Base-by-base conservation (phyloP, 2,797 vertebrate species). In the Eulemur coronatus region DNA sequence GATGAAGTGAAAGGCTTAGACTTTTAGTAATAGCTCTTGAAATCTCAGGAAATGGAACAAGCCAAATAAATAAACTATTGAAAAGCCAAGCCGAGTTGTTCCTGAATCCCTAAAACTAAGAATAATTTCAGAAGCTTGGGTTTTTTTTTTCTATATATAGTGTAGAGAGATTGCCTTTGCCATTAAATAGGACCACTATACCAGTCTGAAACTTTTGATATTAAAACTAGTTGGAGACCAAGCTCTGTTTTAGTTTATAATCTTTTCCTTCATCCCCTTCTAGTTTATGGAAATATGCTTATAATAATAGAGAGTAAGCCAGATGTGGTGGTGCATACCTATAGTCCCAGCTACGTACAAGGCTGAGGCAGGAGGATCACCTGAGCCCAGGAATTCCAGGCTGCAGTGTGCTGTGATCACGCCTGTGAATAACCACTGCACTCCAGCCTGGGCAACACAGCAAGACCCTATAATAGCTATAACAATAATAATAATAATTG, bases 41-140 rank as follows among this genome's bases (percentile, higher is more conserved):
- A 52, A 78, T 73, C 38, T 94, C 67, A 96, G 96, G 88, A 92
- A 97, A 67, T 91, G 78, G 67, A 93, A 96, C 14, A 79, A 89
- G 8, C 46, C 65, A 26, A 84, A 89, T 52, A 97, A 76, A n/a
- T 61, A 79, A 88, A 55, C 41, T 79, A 65, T 79, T 93, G 84
- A 82, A 96, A 87, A 96, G 57, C 82, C 75, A 78, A 85, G 33
- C 46, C 57, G 84, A 28, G 78, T 72, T 89, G 67, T 88, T 91
- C 35, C 30, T 65, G 82, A 93, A 82, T 95, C 82, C 35, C 73
- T 75, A 63, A 92, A 94, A 92, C 88, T 84, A 75, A 96, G 55
- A 91, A 26, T 95, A 94, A 95, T 90, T 96, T 43, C 55, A 92
- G 88, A 94, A 85, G 72, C 70, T 94, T 84, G 72, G 20, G 14